Evolutionary conservation across 2,888 invertebrate species (phyloP).

Genomic region (Carpatolechia fugitivella): DNA sequence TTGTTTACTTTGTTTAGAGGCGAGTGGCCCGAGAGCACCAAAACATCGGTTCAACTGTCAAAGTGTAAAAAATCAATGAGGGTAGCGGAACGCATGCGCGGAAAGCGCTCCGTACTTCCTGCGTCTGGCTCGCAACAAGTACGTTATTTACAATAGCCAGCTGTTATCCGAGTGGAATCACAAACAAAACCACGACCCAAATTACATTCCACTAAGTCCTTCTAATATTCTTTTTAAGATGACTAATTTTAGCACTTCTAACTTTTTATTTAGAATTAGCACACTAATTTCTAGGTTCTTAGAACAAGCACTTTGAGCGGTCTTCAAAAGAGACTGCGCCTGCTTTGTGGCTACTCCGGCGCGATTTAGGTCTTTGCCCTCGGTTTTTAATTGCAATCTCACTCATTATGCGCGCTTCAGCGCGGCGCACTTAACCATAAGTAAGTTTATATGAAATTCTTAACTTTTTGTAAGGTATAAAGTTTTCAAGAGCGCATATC

Average conservation of each 20-base stretch:
- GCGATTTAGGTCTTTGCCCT: conserved; percentile 4
- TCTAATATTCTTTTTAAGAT: neutral
- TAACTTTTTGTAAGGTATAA: neutral
- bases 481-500: neutral
- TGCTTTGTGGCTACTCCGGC: neutral
- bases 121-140: conserved; percentile 56
- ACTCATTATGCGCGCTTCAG: conserved; percentile 6
- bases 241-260: neutral
- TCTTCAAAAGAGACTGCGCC: conserved; percentile 1
- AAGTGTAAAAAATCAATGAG: conserved; percentile 74
- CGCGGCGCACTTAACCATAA: neutral
- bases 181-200: neutral
- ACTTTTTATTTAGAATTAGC: neutral
- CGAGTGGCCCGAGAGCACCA: conserved; percentile 56
- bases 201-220: neutral
- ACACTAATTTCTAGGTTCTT: neutral
- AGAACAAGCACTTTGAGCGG: neutral
- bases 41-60: conserved; percentile 74
- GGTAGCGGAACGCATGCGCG: conserved; percentile 65
- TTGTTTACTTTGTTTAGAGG: conserved; percentile 69
- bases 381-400: neutral
- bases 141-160: conserved; percentile 23
- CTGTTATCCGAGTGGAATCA: neutral
- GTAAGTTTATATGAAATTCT: neutral
- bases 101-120: conserved; percentile 3